These are phyloP conservation scores for Oryzias celebensis DNA, from an alignment of 2,113 vertebrate genomes.

Conservation along the genomic window DNA sequence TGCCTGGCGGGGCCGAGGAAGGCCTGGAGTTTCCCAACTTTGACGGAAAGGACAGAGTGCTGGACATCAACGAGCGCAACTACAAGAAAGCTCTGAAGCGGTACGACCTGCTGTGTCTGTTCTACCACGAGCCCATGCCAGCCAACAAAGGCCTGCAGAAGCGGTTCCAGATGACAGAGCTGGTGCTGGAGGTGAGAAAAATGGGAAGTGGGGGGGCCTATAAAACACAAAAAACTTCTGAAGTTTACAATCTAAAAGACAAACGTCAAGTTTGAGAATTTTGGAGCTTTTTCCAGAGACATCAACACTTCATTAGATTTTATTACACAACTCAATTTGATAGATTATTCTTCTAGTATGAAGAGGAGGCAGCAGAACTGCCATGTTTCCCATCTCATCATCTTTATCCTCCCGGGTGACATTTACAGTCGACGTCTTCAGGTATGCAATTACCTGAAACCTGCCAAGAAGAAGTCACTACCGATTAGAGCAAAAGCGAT, in stretches of 20 bases:
- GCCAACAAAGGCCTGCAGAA: slow-evolving; percentile 88
- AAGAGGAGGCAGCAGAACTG: too few species aligned
- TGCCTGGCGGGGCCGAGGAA: slow-evolving; percentile 81
- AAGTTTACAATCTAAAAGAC: not conserved
- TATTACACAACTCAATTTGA: too few species aligned
- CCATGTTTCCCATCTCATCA: not conserved
- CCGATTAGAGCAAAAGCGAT: slow-evolving; percentile 5
- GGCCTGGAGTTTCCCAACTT: slow-evolving; percentile 95
- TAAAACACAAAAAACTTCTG: not conserved
- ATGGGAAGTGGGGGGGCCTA: too few species aligned
- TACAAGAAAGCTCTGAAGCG: slow-evolving; percentile 92
- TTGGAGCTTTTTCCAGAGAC: too few species aligned
- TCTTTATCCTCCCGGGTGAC: not conserved
- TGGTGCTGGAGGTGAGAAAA: slow-evolving; percentile 93
- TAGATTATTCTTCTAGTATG: too few species aligned
- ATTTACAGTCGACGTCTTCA: not conserved
- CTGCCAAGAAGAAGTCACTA: not conserved
- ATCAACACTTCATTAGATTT: too few species aligned
- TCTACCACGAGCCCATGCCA: slow-evolving; percentile 85
- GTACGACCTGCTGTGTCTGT: slow-evolving; percentile 88
- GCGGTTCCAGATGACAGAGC: slow-evolving; percentile 90
- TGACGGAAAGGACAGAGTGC: slow-evolving; percentile 93
- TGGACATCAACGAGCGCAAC: slow-evolving; percentile 90
- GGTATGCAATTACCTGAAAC: not conserved
- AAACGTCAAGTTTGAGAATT: not conserved